Evolutionary conservation across 2,797 vertebrate species (phyloP).

Genomic region (Pangasius mekongensis): DNA sequence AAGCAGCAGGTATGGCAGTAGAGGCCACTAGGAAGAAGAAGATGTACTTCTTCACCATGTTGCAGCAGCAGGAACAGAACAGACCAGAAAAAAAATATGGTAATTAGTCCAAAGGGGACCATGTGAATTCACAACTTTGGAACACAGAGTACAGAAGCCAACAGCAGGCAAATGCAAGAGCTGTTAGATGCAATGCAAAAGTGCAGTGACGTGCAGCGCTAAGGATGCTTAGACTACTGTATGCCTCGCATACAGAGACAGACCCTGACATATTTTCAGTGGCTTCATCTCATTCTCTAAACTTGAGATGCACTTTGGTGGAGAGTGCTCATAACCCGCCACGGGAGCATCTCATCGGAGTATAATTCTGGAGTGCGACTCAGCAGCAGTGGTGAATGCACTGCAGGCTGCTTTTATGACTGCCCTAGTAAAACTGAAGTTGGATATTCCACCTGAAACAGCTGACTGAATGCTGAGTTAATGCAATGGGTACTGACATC

Average conservation of each 20-base stretch:
- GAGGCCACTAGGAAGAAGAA: background rate
- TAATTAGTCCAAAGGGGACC: background rate
- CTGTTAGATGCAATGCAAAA: background rate
- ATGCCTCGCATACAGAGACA: background rate
- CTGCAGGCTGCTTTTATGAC: background rate
- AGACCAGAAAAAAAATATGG: too few relatives aligned
- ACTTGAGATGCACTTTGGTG: background rate
- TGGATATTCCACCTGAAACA: background rate
- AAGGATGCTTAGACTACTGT: background rate
- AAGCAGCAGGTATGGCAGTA: background rate
- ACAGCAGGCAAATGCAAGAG: background rate
- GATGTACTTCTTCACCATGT: background rate
- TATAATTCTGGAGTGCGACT: background rate
- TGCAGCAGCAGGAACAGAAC: background rate
- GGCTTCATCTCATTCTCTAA: background rate
- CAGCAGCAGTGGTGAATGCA: slow-evolving; percentile 9
- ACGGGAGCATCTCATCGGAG: background rate
- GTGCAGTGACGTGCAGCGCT: too few relatives aligned
- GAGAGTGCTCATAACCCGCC: background rate
- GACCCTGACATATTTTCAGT: background rate
- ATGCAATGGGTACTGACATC: background rate
- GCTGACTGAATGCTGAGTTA: background rate
- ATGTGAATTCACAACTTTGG: background rate
- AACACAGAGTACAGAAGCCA: background rate
- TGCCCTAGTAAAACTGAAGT: background rate